phyloP scores from a whole-genome alignment of 1,140 invertebrate genomes.

The Cyrtorhinus lividipennis region DNA sequence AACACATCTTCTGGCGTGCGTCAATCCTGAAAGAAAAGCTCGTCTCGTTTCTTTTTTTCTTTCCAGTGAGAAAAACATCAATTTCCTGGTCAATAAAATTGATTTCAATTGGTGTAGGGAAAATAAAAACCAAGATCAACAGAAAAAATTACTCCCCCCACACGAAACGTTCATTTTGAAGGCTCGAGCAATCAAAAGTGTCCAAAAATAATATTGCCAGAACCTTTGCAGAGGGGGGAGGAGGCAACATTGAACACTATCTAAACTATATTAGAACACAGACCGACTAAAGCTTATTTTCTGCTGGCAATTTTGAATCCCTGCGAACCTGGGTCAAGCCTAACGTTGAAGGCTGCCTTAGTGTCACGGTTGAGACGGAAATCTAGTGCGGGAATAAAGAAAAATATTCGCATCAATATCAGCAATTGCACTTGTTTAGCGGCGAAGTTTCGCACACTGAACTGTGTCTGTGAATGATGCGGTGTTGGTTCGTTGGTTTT shows the following conservation, averaged over 20 bases:
- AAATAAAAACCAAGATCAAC: too few relatives aligned
- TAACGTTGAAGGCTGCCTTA: conserved; percentile 9
- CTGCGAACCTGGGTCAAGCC: conserved; percentile 5
- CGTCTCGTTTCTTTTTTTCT: conserved; percentile 7
- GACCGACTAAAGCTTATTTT: conserved; percentile 11
- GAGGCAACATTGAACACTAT: not conserved
- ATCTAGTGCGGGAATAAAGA: conserved; percentile 7
- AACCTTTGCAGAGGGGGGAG: not conserved
- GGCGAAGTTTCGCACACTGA: too few relatives aligned
- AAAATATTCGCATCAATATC: not conserved
- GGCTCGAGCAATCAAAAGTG: too few relatives aligned
- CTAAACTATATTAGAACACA: not conserved
- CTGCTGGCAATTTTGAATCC: conserved; percentile 9
- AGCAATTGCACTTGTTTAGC: too few relatives aligned
- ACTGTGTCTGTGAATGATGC: too few relatives aligned
- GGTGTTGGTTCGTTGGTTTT: too few relatives aligned
- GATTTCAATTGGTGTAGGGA: too few relatives aligned
- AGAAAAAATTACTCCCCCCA: too few relatives aligned
- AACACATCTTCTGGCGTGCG: not conserved
- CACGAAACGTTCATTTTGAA: not conserved
- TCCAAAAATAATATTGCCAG: not conserved
- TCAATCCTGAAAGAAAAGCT: conserved; percentile 12
- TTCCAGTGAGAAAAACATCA: not conserved
- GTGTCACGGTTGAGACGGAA: conserved; percentile 7
- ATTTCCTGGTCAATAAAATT: not conserved